Percentiles rank a stretch among this genome's conserved stretches.
Evolutionary conservation across 2,113 vertebrate genomes (phyloP).

Genomic region (Serinus canaria): DNA sequence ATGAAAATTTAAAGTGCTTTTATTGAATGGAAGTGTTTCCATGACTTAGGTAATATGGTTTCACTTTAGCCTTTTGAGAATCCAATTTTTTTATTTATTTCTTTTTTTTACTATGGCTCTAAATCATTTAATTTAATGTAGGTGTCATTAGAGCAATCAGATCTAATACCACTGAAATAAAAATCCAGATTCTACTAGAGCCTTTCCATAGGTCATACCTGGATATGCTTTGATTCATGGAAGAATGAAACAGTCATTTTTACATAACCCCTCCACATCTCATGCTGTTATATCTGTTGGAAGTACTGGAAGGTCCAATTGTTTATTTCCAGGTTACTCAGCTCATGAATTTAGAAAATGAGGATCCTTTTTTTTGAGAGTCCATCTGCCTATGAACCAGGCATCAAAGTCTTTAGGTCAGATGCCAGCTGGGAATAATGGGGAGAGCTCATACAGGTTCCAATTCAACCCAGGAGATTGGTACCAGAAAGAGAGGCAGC

Average conservation of each 20-base stretch:
- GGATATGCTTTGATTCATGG: background rate
- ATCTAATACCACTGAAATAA: background rate
- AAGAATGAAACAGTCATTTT: background rate
- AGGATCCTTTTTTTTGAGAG: background rate
- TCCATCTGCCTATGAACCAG: background rate
- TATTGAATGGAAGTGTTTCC: background rate
- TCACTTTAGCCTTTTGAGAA: background rate
- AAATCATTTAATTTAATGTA: background rate
- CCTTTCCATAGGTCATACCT: background rate
- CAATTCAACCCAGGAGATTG: slow-evolving; percentile 35
- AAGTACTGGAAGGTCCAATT: background rate
- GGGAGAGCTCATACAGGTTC: slow-evolving; percentile 26
- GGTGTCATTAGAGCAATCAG: background rate
- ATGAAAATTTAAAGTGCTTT: background rate
- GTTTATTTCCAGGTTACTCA: background rate
- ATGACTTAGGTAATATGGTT: background rate
- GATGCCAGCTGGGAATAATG: background rate
- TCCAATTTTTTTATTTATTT: background rate
- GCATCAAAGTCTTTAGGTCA: background rate
- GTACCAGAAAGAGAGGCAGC: slow-evolving; percentile 33
- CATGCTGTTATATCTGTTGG: background rate
- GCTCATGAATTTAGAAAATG: background rate
- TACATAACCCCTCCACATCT: background rate
- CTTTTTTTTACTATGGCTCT: background rate
- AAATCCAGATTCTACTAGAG: background rate